Percentiles rank a stretch among this genome's conserved stretches.
Conservation (phyloP, 1,140 invertebrate species). For the Trinorchestia longiramus region DNA sequence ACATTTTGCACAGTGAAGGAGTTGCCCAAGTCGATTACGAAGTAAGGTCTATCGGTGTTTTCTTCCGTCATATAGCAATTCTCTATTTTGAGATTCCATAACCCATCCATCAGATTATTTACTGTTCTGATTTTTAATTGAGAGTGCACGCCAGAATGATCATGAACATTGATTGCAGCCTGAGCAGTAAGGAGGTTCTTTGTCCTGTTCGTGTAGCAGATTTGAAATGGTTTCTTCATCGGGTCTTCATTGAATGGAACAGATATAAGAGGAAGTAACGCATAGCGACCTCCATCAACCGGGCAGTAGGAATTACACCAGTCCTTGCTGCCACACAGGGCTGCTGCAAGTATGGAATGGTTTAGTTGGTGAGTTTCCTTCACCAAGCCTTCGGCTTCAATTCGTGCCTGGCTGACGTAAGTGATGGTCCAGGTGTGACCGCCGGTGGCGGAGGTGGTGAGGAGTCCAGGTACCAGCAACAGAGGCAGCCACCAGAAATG, state of each 20-base stretch:
- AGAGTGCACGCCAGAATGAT: not conserved
- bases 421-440: not conserved
- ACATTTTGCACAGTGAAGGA: not conserved
- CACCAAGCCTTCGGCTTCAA: not conserved
- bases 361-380: not conserved
- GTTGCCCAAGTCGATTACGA: not conserved
- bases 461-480: not conserved
- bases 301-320: not conserved
- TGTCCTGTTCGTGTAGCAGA: constrained; percentile 12
- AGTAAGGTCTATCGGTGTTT: not conserved
- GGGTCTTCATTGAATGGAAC: not conserved
- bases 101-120: not conserved
- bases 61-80: not conserved
- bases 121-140: not conserved
- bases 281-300: not conserved
- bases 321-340: not conserved
- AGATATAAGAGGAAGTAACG: not conserved
- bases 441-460: too few relatives aligned
- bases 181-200: not conserved
- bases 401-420: not conserved
- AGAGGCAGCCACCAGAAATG: not conserved
- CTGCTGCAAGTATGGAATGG: not conserved
- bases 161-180: not conserved
- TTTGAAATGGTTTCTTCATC: not conserved
- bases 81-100: not conserved